Base-by-base conservation (phyloP, 2,113 vertebrate genomes). In the Cynopterus brachyotis region DNA sequence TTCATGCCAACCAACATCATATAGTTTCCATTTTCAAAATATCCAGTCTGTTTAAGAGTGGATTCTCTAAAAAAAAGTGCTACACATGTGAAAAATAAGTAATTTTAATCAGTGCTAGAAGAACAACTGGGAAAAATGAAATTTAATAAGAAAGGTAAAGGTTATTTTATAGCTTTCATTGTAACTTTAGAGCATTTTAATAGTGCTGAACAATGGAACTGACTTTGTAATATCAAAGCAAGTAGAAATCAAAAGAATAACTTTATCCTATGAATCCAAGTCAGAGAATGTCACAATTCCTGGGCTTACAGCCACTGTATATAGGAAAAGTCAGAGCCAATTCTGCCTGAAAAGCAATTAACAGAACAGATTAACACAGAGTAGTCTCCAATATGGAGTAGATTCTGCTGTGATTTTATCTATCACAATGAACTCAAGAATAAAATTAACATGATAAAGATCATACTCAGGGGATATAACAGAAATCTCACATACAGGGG, bases 61-160 rank as follows among this genome's bases (percentile, higher is more conserved):
- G 37, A 95, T 93, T 88, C 11, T n/a, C 73, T 17, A 85, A 92
- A 50, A 73, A 91, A 94, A 95, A 81, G 35, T 60, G 32, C 70
- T 85, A 66, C 6, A 30, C 2, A 15, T 24, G 10, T 89, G 57
- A 87, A 97, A 97, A 96, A 87, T 66, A 86, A 75, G 35, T 76
- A 32, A 96, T 70, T 96, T 94, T 90, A 95, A 80, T 55, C 59
- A 91, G 70, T 96, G 84, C 47, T n/a, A 70, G 55, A 91, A 64
- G 42, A 85, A 67, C 15, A 32, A 69, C 5, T 90, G 42, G 35
- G 16, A 24, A 53, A 87, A 93, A 96, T 86, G 42, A 95, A 80
- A 96, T 96, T 94, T 89, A 96, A 96, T 88, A 97, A 84, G 26
- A 79, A 93, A 92, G 40, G n/a, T 79, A 92, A 95, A 93, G 80